Evolutionary conservation across 2,797 vertebrate genomes (phyloP), one percentile per base, ranked within the genome.

Genomic region (Synaphobranchus kaupii): DNA sequence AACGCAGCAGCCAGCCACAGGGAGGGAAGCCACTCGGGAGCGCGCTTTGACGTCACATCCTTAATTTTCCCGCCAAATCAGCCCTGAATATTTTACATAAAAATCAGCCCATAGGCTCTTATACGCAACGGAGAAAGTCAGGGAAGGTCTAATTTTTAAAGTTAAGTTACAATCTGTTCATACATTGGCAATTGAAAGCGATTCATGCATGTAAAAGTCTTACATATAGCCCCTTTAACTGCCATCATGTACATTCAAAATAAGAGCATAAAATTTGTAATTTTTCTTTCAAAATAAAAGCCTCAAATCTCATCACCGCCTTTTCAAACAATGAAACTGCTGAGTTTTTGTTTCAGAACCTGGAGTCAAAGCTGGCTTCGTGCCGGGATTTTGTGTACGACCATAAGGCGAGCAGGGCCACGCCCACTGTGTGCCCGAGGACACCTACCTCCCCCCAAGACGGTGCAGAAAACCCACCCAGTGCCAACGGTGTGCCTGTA

Each of bases 311-410:
- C 20, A 58, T 34, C 28, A 31, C 68, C 0, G 28, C 31, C 13
- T 39, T 28, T 12, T 31, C n/a, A 68, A 12, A 66, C 22, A 54
- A 31, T 73, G 10, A 73, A 31, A 73, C 68, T 4, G 28, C 31
- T 47, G 0, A 60, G 8, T 13, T 50, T 17, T n/a, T 66, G 44
- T 84, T 86, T 52, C 87, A 99, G 99, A 99, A 98, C 28, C 92
- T 99, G 91, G 98, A 99, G 91, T 99, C 98, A 58, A 99, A 99
- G 91, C 94, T 99, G 85, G 98, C 98, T 0, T 98, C 98, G 25
- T 99, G 98, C 92, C 96, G 97, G 92, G 98, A 98, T 92, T 98
- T 99, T 81, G 94, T 98, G 44, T 98, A 97, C 0, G 98, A 99
- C 87, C 97, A 98, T 39, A 95, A 97, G 8, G 94, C 95, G 52